These are phyloP conservation scores for Hypselothyrea guttata DNA, from an alignment of 2,888 invertebrate genomes.

Conservation along the genomic window DNA sequence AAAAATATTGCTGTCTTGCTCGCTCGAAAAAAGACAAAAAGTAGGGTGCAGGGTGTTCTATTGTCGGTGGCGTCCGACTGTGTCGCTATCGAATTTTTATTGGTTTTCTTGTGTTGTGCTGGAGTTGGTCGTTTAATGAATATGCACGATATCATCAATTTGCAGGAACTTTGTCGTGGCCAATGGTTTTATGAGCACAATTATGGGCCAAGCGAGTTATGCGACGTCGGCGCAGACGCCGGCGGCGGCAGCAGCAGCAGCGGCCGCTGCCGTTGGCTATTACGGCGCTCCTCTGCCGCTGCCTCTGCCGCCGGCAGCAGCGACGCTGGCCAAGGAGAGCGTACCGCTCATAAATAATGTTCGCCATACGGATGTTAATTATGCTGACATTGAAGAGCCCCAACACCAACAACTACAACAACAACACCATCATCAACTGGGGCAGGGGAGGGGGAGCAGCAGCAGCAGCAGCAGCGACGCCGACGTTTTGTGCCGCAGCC, in stretches of 20 bases:
- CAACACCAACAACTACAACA: conserved; percentile 38
- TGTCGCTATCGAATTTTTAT: too few species aligned
- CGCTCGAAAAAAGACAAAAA: too few species aligned
- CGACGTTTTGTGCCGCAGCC: conserved; percentile 46
- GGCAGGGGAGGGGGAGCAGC: conserved; percentile 30
- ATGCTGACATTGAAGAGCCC: conserved; percentile 64
- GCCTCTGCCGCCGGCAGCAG: conserved; percentile 69
- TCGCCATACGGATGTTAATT: conserved; percentile 55
- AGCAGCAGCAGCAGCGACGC: conserved; percentile 39
- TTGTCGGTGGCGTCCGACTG: too few species aligned
- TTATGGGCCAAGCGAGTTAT: conserved; percentile 81
- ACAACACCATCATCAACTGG: conserved; percentile 13
- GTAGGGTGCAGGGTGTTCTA: too few species aligned
- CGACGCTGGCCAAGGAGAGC: conserved; percentile 57
- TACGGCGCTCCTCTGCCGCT: conserved; percentile 82
- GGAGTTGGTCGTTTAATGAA: conserved; percentile 29
- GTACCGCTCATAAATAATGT: conserved; percentile 47
- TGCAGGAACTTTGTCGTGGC: conserved; percentile 85
- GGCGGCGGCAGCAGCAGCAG: conserved; percentile 18
- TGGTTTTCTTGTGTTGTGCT: too few species aligned
- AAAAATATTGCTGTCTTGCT: too few species aligned
- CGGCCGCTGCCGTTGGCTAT: conserved; percentile 37
- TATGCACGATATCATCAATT: conserved; percentile 66
- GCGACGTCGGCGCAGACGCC: conserved; percentile 48
- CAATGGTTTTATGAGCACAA: conserved; percentile 84